Base-by-base conservation (phyloP, 2,888 invertebrate genomes). In the Listrodromus nycthemerus region DNA sequence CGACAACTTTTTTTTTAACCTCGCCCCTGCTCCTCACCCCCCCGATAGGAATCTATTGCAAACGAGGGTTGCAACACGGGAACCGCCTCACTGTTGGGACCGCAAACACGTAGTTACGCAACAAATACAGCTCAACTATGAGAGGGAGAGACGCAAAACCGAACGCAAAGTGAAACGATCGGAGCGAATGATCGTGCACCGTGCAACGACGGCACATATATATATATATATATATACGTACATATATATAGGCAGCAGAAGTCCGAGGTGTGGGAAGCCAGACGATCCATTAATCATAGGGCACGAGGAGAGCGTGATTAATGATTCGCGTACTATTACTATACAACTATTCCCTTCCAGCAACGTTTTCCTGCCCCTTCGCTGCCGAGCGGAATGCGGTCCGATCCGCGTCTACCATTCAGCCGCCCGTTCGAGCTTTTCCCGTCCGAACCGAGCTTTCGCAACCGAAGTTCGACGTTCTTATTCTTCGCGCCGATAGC, bases 271-370 rank as follows among this genome's bases (percentile, higher is more conserved):
- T 61, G 73, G 78, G 83, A 75, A 77, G 75, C 85, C 63, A 77
- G 83, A 84, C 80, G 84, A 86, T 83, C 87, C 89, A 91, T 91
- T 91, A 91, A 91, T 91, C 90, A 91, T 89, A 88, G 87, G 87
- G 82, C 84, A 84, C 86, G 86, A 88, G 88, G 87, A 88, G 88
- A 85, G 86, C 81, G 85, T 90, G 90, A 90, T 90, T 91, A 90
- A 90, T 91, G 90, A 86, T 88, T 86, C 86, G 52, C 66, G 80
- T 83, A 83, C 80, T 75, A 74, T 67, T 74, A 63, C 76, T 50
- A 41, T 67, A 80, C 69, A 73, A 75, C 61, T 63, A 41, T 71
- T 69, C 78, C 84, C 65, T 79, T 78, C 61, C 69, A 70, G 55
- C 80, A 71, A 48, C 70, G 55, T 71, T 78, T 80, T 37, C 78